Conservation (phyloP, 2,113 vertebrate species). For the Apteryx mantelli region DNA sequence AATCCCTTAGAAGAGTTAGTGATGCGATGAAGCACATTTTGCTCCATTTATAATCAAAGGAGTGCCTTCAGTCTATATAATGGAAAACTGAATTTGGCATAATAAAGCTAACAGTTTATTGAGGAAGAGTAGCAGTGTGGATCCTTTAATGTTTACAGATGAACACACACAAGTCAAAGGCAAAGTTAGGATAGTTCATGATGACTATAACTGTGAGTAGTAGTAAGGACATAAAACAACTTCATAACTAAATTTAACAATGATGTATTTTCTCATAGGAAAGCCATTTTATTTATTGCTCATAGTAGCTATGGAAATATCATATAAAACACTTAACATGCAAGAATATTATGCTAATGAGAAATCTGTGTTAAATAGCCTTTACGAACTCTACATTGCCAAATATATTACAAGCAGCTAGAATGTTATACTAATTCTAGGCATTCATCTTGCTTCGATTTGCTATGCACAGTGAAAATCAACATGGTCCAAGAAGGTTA, state of each 20-base stretch:
- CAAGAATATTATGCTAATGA: not conserved
- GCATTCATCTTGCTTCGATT: not conserved
- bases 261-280: not conserved
- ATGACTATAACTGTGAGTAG: not conserved
- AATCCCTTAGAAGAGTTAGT: not conserved
- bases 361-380: not conserved
- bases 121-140: not conserved
- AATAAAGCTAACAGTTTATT: slow-evolving; percentile 17
- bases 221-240: not conserved
- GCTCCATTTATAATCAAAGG: not conserved
- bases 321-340: not conserved
- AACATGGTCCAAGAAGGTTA: not conserved
- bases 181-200: not conserved
- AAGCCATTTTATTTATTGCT: not conserved
- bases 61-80: not conserved
- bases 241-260: not conserved
- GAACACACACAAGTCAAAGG: not conserved
- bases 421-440: not conserved
- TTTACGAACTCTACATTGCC: not conserved
- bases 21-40: not conserved
- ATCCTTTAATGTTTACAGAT: not conserved
- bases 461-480: not conserved
- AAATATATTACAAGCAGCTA: not conserved
- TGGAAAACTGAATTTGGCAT: not conserved
- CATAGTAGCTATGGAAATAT: not conserved